phyloP scores from a whole-genome alignment of 2,113 vertebrate species.

The Lutjanus erythropterus region DNA sequence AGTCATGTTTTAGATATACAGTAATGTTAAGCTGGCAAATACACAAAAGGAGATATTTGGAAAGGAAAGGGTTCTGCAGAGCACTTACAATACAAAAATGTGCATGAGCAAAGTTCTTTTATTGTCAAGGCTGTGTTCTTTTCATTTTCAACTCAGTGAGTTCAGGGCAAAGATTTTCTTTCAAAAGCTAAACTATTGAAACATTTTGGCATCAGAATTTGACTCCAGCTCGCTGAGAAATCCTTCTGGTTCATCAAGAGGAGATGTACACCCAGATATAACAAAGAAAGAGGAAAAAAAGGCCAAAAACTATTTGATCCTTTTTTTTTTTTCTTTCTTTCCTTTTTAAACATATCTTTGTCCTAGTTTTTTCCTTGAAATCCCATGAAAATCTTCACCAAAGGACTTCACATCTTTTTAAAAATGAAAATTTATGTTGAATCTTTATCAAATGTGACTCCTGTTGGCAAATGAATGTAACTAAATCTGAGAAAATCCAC shows the following conservation, averaged over 20 bases:
- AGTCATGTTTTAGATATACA: constrained; percentile 2
- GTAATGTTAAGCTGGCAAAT: not conserved
- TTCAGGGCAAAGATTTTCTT: constrained; percentile 25
- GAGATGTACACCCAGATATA: constrained; percentile 21
- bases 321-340: not conserved
- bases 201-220: constrained; percentile 40
- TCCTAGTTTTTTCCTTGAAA: constrained; percentile 23
- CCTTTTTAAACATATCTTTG: not conserved
- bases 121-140: constrained; percentile 15
- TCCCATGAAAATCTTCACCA: constrained; percentile 2
- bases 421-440: not conserved
- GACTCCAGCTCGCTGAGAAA: constrained; percentile 32
- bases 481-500: constrained; percentile 9
- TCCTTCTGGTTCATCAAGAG: constrained; percentile 24
- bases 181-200: constrained; percentile 31
- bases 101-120: constrained; percentile 17
- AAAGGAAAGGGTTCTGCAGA: not conserved
- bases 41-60: constrained; percentile 1
- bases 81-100: constrained; percentile 22
- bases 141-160: constrained; percentile 16
- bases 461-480: constrained; percentile 3
- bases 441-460: constrained; percentile 6
- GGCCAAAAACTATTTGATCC: not conserved
- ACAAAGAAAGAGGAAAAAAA: not conserved
- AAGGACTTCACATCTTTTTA: not conserved